Evolutionary conservation across 2,888 invertebrate genomes (phyloP), one percentile per base, ranked within the genome.

Genomic region (Ichneumoninae sp.): DNA sequence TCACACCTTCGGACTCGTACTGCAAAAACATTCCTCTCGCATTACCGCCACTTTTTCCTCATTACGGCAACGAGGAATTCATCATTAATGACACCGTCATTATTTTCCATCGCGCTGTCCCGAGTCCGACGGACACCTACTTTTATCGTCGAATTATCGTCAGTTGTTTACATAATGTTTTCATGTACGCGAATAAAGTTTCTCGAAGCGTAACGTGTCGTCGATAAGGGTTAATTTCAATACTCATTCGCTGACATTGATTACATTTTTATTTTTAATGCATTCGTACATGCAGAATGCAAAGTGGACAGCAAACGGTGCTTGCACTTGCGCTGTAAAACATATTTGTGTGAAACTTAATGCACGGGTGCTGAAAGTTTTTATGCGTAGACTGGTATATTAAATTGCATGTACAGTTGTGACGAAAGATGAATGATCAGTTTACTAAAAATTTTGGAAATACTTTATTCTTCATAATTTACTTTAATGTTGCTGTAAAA

Each of bases 21-120:
- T 22, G 57, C 10, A 57, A 57, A 22, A 57, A 57, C 26, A 57
- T 57, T 57, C 13, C 22, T 57, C 26, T 57, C 26, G 57, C 57
- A 26, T 57, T 10, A 13, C 10, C 4, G 26, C 4, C 4, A 26
- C 57, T 47, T 47, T 47, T 47, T 47, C 16, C 44, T 47, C 44
- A 47, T 47, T 47, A 47, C 44, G 16, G 16, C 44, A 47, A 47
- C 44, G 16, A 16, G 2, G 26, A 57, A 13, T 57, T 57, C 13
- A 26, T 47, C 13, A 26, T 26, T 57, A 26, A 57, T 26, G 26
- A 26, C 22, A 22, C 8, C 57, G 10, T 57, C 57, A 5, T 13
- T 22, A 13, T 22, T 26, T 57, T 57, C 13, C 22, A 57, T 57
- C 22, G 22, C 22, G 10, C 26, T 5, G 3, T 26, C 57, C 26